A percentile compares a stretch with the other conserved stretches of the same genome.
Evolutionary conservation across 2,797 vertebrate genomes (phyloP).

Genomic region (Squalus acanthias): DNA sequence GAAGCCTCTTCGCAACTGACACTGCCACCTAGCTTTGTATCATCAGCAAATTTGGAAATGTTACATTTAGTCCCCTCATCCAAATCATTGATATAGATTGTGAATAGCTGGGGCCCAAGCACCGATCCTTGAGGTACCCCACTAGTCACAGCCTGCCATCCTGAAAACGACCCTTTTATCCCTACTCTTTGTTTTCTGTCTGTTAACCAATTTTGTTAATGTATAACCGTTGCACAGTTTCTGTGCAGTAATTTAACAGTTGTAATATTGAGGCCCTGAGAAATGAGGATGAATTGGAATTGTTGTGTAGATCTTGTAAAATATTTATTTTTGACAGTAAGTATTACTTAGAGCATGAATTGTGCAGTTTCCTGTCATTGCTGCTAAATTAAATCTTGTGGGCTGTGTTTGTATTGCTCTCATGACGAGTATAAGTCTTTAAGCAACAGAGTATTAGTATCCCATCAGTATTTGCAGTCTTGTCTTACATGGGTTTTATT

Average conservation of each 20-base stretch:
- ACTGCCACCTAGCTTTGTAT: too few species aligned
- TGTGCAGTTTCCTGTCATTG: neutral
- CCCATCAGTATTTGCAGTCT: neutral
- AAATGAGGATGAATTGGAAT: neutral
- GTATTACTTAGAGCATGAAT: neutral
- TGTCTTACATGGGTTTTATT: neutral
- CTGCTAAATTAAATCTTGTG: neutral
- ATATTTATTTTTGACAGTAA: neutral
- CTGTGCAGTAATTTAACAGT: neutral
- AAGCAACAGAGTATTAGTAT: too few species aligned
- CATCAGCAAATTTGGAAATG: too few species aligned
- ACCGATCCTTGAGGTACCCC: too few species aligned
- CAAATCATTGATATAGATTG: too few species aligned
- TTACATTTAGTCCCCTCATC: too few species aligned
- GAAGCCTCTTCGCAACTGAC: too few species aligned
- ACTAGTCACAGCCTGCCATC: too few species aligned
- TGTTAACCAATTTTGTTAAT: neutral
- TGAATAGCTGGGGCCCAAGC: too few species aligned
- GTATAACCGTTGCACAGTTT: neutral
- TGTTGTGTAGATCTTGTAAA: neutral
- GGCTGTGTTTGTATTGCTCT: neutral
- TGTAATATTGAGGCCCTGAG: neutral
- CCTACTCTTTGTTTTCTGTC: too few species aligned
- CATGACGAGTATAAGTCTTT: neutral
- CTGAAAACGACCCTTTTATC: too few species aligned